A percentile compares a stretch with the other conserved stretches of the same genome.
Conservation (phyloP, 2,888 invertebrate genomes). For the Eristalis pertinax region DNA sequence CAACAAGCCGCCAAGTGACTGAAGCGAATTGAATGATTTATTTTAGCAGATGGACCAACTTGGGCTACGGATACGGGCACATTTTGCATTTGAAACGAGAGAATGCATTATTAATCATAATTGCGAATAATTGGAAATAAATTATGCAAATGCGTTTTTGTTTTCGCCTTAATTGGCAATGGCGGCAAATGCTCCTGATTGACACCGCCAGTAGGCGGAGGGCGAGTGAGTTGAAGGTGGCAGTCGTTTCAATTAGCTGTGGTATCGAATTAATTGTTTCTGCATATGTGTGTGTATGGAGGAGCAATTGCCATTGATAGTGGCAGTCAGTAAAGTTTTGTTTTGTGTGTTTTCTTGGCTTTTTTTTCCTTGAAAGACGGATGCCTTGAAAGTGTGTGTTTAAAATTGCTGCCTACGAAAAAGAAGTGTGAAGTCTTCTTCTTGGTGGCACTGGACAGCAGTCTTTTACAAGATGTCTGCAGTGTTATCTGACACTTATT, state of each 20-base stretch:
- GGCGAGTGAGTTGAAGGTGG: not conserved
- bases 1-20: constrained; percentile 7
- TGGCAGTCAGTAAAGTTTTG: not conserved
- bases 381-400: not conserved
- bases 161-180: not conserved
- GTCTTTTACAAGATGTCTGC: too few species aligned
- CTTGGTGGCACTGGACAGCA: too few species aligned
- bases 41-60: not conserved
- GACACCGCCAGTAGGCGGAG: not conserved
- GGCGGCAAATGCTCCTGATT: not conserved
- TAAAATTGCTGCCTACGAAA: too few species aligned
- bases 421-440: too few species aligned
- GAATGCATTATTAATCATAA: not conserved
- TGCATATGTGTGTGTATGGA: not conserved
- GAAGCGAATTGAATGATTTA: constrained; percentile 37
- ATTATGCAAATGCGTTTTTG: not conserved
- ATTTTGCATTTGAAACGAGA: not conserved
- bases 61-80: not conserved
- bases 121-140: constrained; percentile 1
- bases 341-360: not conserved
- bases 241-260: constrained; percentile 1
- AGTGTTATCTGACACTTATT: too few species aligned
- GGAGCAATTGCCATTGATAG: not conserved
- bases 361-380: not conserved
- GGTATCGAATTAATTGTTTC: not conserved